phyloP scores from a whole-genome alignment of 2,113 vertebrate genomes.

The Ovibos moschatus region DNA sequence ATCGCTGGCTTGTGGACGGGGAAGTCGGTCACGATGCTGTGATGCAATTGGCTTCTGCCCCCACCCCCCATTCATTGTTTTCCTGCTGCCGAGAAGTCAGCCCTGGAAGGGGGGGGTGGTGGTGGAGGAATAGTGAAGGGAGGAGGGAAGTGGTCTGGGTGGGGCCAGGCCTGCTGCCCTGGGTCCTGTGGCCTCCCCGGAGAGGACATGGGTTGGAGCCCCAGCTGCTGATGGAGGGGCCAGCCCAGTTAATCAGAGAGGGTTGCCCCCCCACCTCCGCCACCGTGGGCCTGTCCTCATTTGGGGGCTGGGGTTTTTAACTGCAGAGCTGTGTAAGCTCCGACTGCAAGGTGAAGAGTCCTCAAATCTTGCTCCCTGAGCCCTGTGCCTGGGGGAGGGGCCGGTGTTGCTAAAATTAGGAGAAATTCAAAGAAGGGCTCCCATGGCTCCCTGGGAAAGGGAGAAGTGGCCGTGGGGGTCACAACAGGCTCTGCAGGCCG shows the following conservation, averaged over 20 bases:
- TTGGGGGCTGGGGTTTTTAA: neutral
- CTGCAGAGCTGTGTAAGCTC: neutral
- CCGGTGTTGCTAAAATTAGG: constrained; percentile 72
- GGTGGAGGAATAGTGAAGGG: neutral
- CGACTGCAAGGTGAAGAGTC: neutral
- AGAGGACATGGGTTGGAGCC: neutral
- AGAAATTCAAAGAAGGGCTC: constrained; percentile 59
- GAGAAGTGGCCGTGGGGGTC: neutral
- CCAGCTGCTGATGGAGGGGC: neutral
- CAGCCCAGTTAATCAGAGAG: neutral
- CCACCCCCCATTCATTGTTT: constrained; percentile 67
- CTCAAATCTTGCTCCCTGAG: neutral
- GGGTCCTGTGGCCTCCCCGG: neutral
- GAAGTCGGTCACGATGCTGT: constrained; percentile 63
- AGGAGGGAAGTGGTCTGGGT: constrained; percentile 36
- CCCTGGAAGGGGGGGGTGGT: neutral
- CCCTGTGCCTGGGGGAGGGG: constrained; percentile 26
- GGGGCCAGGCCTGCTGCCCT: neutral
- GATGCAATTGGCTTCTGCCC: constrained; percentile 43
- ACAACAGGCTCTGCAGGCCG: neutral
- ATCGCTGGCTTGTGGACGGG: neutral
- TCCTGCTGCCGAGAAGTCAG: constrained; percentile 60
- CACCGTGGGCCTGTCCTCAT: neutral
- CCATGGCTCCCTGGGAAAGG: constrained; percentile 49
- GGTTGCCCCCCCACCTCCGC: neutral